Evolutionary conservation across 2,797 vertebrate genomes (phyloP).

Genomic region (Myotis planiceps): DNA sequence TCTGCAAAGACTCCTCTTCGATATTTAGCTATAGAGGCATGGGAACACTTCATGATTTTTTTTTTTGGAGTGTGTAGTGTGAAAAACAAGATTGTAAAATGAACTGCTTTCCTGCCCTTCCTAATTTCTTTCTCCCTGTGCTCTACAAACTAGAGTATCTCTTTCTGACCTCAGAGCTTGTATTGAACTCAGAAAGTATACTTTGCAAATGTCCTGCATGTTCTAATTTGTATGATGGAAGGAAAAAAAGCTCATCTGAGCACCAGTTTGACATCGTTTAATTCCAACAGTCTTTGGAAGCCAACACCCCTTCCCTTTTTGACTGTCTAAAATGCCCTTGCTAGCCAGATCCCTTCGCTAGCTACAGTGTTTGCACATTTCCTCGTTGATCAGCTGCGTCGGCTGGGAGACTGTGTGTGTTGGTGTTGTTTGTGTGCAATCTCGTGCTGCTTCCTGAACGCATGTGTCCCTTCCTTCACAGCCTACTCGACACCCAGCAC

Average conservation of each 20-base stretch:
- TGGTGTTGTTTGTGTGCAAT: conserved; percentile 89
- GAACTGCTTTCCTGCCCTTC: conserved; percentile 13
- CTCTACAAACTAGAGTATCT: conserved; percentile 1
- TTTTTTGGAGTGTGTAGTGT: conserved; percentile 65
- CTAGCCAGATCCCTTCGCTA: conserved; percentile 82
- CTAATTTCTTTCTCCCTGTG: conserved; percentile 47
- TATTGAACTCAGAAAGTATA: conserved; percentile 40
- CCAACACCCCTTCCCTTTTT: not conserved
- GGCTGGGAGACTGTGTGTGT: conserved; percentile 88
- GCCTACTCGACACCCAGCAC: conserved; percentile 99
- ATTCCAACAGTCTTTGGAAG: not conserved
- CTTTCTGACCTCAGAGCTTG: conserved; percentile 20
- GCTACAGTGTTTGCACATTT: conserved; percentile 86
- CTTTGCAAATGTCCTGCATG: conserved; percentile 61
- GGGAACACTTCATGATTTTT: conserved; percentile 75
- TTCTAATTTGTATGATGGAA: conserved; percentile 56
- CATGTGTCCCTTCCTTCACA: conserved; percentile 92
- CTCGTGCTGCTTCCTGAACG: conserved; percentile 91
- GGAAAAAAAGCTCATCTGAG: conserved; percentile 15
- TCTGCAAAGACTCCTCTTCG: conserved; percentile 73
- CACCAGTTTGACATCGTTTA: not conserved
- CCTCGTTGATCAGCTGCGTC: conserved; percentile 85
- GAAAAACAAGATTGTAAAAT: conserved; percentile 72
- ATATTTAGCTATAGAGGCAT: conserved; percentile 72
- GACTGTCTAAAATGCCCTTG: conserved; percentile 69